These are phyloP conservation scores for Pterophyllum scalare DNA, from an alignment of 2,113 vertebrate genomes.

Conservation along the genomic window DNA sequence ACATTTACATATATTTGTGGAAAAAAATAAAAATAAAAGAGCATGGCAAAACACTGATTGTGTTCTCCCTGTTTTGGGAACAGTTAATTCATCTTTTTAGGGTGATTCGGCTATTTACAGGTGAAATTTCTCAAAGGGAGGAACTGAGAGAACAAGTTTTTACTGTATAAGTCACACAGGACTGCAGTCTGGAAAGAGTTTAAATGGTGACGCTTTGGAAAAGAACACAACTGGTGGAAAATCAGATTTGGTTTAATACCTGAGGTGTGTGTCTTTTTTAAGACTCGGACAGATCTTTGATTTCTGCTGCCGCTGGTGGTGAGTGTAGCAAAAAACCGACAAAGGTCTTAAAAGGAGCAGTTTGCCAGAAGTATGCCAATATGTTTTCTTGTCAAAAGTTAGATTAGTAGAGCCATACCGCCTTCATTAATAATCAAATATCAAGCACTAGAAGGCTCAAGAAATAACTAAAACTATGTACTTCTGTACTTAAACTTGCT, in stretches of 20 bases:
- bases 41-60: constrained; percentile 60
- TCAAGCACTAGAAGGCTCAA: background rate
- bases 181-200: constrained; percentile 32
- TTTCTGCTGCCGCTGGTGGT: constrained; percentile 58
- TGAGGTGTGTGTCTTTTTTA: constrained; percentile 66
- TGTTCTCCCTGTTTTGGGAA: constrained; percentile 28
- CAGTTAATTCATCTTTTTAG: constrained; percentile 10
- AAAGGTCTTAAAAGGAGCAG: background rate
- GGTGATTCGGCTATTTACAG: constrained; percentile 70
- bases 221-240: constrained; percentile 37
- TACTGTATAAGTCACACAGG: constrained; percentile 8
- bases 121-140: constrained; percentile 43
- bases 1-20: constrained; percentile 72
- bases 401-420: background rate
- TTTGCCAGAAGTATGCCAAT: background rate
- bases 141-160: background rate
- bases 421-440: background rate
- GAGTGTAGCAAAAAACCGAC: constrained; percentile 27
- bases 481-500: background rate
- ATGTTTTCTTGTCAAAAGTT: background rate
- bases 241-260: constrained; percentile 66
- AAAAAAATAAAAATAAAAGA: constrained; percentile 43
- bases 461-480: background rate
- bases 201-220: constrained; percentile 21
- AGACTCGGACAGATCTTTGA: constrained; percentile 37